Percentiles rank a stretch among this genome's conserved stretches.
Conservation (phyloP, 2,888 invertebrate species). For the Bruchidius siliquastri region DNA sequence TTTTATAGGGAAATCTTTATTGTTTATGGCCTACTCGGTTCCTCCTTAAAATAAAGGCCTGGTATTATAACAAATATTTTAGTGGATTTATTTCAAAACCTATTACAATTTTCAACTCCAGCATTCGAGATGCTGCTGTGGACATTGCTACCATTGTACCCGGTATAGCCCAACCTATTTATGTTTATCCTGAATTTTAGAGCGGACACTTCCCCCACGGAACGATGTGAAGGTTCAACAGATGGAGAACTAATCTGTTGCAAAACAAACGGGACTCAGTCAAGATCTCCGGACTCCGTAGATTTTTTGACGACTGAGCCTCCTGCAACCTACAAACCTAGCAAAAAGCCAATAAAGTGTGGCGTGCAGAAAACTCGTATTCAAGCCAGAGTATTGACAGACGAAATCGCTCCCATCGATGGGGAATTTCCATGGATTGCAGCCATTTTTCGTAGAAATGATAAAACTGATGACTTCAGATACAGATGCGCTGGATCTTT, state of each 20-base stretch:
- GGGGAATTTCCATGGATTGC: conserved; percentile 33
- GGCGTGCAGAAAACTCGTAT: conserved; percentile 21
- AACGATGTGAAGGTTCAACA: conserved; percentile 8
- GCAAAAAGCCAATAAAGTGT: conserved; percentile 12
- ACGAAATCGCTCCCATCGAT: conserved; percentile 16
- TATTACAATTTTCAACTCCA: too few relatives aligned
- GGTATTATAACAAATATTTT: too few relatives aligned
- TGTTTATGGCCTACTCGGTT: too few relatives aligned
- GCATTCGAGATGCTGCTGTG: too few relatives aligned
- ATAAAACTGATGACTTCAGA: conserved; percentile 9
- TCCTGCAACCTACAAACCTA: background rate
- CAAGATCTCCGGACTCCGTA: background rate
- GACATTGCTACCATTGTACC: too few relatives aligned
- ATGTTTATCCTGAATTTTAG: background rate
- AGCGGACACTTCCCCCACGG: background rate
- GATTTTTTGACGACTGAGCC: background rate
- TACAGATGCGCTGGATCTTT: conserved; percentile 26
- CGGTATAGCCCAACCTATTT: too few relatives aligned
- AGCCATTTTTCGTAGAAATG: conserved; percentile 20
- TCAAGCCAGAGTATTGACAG: conserved; percentile 21
- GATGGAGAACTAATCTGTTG: conserved; percentile 10
- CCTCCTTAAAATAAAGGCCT: too few relatives aligned
- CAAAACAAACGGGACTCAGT: conserved; percentile 1
- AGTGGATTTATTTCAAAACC: too few relatives aligned
- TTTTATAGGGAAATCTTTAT: too few relatives aligned